These are phyloP conservation scores for Parnassius glacialis DNA, from an alignment of 2,888 invertebrate genomes.

Conservation along the genomic window DNA sequence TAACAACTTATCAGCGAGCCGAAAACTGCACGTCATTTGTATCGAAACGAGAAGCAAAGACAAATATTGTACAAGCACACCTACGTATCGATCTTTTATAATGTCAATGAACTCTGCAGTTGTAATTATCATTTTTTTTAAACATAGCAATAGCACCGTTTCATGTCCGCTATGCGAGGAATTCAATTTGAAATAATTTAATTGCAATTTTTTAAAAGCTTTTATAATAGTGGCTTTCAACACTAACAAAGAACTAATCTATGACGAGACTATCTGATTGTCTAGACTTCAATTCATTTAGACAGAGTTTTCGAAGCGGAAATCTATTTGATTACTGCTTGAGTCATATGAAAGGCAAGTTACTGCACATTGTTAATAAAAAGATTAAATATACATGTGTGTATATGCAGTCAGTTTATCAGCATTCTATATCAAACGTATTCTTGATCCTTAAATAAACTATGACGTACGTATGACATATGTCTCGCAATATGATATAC, in stretches of 20 bases:
- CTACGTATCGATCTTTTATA: background rate
- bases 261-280: background rate
- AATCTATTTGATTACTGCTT: slow-evolving; percentile 16
- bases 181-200: slow-evolving; percentile 15
- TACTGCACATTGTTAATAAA: background rate
- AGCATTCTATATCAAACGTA: too few relatives aligned
- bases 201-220: slow-evolving; percentile 5
- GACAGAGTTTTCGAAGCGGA: slow-evolving; percentile 13
- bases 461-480: too few relatives aligned
- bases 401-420: too few relatives aligned
- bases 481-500: too few relatives aligned
- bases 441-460: too few relatives aligned
- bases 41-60: too few relatives aligned
- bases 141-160: background rate
- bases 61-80: too few relatives aligned
- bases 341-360: slow-evolving; percentile 17
- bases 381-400: too few relatives aligned
- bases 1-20: too few relatives aligned
- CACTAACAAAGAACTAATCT: slow-evolving; percentile 22
- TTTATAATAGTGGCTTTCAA: slow-evolving; percentile 10
- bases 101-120: slow-evolving; percentile 12
- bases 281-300: slow-evolving; percentile 17
- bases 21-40: too few relatives aligned
- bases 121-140: background rate
- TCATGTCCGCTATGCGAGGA: background rate